Base-by-base conservation (phyloP, 2,797 vertebrate genomes). In the Vireo griseus region DNA sequence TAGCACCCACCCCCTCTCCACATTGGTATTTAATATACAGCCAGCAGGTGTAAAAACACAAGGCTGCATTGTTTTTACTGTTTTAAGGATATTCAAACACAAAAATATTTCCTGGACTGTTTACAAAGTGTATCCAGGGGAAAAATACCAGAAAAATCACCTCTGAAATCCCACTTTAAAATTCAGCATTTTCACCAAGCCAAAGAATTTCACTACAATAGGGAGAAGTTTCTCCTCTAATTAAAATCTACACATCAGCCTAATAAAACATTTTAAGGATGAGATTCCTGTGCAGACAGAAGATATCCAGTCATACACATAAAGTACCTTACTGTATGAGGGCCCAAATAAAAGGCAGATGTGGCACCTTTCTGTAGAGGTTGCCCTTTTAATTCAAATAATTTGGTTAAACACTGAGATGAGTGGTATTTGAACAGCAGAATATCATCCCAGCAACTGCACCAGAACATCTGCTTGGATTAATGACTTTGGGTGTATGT, bases 1-100 rank as follows among this genome's bases (percentile, higher is more conserved):
- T 33, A 75, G 65, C 85, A 90, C 20, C 72, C 89, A 71, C 19
- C 11, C 87, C 51, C 52, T 94, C 94, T 94, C 95, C 96, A 95
- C 75, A 0, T 74, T 82, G 90, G 82, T 77, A 73, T 83, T 89
- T 35, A 42, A 73, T 13, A 47, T 3, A 45, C 3, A 79, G 37
- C 20, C 68, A 88, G 35, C 31, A 63, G 29, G 10, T 54, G 16
- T 22, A 44, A 62, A 62, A 90, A 45, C 12, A 19, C 14, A 72
- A 20, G 19, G 44, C 48, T 69, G 39, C 26, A 11, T 37, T 69
- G 28, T 10, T 81, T 58, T 90, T n/a, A 42, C 5, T 8, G 11
- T 61, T 10, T 26, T 31, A 35, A 42, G 14, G 20, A 54, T 10
- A 58, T 50, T 67, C 33, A 82, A 87, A 79, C 25, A 51, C 4